Evolutionary conservation across 2,888 invertebrate species (phyloP).

Genomic region (Danaus chrysippus): DNA sequence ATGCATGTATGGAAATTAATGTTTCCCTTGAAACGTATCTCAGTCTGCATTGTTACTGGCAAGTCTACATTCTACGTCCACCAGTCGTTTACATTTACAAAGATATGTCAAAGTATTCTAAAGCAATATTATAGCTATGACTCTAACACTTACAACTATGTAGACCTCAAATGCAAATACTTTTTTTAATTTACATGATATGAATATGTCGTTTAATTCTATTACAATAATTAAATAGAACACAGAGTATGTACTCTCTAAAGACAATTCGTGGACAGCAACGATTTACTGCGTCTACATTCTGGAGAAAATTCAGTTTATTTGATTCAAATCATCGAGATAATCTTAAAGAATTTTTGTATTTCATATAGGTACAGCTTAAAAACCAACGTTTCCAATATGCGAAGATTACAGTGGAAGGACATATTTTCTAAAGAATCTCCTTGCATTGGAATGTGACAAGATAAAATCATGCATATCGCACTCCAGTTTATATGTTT

Average conservation of each 20-base stretch:
- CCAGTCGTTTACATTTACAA: constrained; percentile 68
- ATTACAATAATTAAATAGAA: constrained; percentile 63
- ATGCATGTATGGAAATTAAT: constrained; percentile 67
- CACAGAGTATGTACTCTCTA: constrained; percentile 49
- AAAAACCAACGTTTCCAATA: neutral
- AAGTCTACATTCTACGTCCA: constrained; percentile 42
- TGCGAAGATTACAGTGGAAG: constrained; percentile 16
- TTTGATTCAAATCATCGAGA: neutral
- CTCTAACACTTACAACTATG: constrained; percentile 75
- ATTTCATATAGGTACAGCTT: neutral
- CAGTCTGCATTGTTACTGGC: constrained; percentile 60
- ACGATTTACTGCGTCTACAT: neutral
- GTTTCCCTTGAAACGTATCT: constrained; percentile 37
- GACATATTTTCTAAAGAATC: constrained; percentile 33
- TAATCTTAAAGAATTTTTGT: constrained; percentile 3
- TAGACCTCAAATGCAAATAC: constrained; percentile 80
- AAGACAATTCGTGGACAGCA: neutral
- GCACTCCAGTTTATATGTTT: constrained; percentile 62
- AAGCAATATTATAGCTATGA: constrained; percentile 77
- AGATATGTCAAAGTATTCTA: constrained; percentile 78
- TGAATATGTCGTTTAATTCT: constrained; percentile 78
- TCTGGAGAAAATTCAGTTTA: neutral
- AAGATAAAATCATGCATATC: constrained; percentile 73
- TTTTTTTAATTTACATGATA: constrained; percentile 77
- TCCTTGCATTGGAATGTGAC: constrained; percentile 70